Percentiles rank a stretch among this genome's conserved stretches.
Conservation (phyloP, 2,113 vertebrate genomes). For the Equus przewalskii region DNA sequence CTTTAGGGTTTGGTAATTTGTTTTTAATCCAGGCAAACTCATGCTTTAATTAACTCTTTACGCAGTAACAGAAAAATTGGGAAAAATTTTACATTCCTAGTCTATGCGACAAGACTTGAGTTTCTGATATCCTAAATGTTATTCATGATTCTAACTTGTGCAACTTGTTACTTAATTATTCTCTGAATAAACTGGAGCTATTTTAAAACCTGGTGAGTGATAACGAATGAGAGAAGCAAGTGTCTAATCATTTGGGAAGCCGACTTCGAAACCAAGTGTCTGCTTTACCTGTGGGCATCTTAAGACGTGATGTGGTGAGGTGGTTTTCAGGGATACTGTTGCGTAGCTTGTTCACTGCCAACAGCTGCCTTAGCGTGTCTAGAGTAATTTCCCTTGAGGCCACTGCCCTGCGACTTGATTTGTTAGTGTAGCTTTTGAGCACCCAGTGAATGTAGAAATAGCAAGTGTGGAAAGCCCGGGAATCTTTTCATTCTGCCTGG, state of each 20-base stretch:
- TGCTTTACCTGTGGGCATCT: background rate
- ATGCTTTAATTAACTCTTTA: constrained; percentile 76
- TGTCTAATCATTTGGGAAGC: background rate
- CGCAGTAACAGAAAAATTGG: constrained; percentile 25
- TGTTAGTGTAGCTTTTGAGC: background rate
- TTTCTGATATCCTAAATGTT: constrained; percentile 45
- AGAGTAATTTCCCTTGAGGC: background rate
- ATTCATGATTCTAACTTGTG: constrained; percentile 39
- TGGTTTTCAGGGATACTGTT: background rate
- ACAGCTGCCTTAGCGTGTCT: background rate
- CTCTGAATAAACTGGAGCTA: constrained; percentile 22
- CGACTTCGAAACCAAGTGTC: background rate
- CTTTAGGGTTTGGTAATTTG: constrained; percentile 68
- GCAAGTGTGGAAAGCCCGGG: background rate
- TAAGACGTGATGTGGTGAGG: background rate
- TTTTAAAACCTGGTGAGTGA: constrained; percentile 21
- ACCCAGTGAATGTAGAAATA: background rate
- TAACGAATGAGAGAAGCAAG: background rate
- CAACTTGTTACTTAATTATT: constrained; percentile 30
- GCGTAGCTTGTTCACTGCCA: background rate
- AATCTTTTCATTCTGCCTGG: background rate
- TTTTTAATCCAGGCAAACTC: constrained; percentile 52
- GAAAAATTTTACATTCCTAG: background rate
- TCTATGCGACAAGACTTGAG: constrained; percentile 23
- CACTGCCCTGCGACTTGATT: background rate